A percentile compares a stretch with the other conserved stretches of the same genome.
phyloP scores from a whole-genome alignment of 2,113 vertebrate genomes.

The Thomomys bottae region DNA sequence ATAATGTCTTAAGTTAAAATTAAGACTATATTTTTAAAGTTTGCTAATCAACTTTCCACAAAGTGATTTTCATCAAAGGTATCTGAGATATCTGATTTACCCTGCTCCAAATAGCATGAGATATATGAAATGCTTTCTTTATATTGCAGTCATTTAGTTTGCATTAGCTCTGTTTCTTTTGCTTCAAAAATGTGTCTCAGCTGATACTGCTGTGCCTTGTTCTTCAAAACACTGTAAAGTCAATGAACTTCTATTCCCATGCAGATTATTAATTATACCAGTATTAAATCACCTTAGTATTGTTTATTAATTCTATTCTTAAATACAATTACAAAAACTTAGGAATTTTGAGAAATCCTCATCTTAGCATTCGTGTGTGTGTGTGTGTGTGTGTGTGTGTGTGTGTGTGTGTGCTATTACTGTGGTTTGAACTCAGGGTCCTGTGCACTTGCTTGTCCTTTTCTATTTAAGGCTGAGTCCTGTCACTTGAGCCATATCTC shows the following conservation, averaged over 20 bases:
- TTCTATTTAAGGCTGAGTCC: no score
- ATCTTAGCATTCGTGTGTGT: no score
- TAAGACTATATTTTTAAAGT: not conserved
- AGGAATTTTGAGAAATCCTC: not conserved
- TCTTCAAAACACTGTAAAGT: not conserved
- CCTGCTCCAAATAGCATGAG: not conserved
- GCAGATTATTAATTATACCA: not conserved
- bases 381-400: no score
- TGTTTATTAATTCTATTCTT: not conserved
- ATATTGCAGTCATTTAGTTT: not conserved
- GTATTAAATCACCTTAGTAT: fast-evolving
- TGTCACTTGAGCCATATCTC: no score
- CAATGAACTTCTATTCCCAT: not conserved
- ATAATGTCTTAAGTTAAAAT: constrained; percentile 1
- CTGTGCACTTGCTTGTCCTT: no score
- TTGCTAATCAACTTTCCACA: not conserved
- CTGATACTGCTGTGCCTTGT: not conserved
- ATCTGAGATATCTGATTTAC: not conserved
- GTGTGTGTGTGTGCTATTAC: no score
- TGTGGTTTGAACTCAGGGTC: no score
- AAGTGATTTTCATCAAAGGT: not conserved
- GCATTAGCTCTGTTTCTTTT: not conserved
- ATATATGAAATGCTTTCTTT: not conserved
- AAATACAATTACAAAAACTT: not conserved
- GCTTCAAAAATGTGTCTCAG: not conserved